Base-by-base conservation (phyloP, 2,113 vertebrate species). In the Petaurus breviceps region DNA sequence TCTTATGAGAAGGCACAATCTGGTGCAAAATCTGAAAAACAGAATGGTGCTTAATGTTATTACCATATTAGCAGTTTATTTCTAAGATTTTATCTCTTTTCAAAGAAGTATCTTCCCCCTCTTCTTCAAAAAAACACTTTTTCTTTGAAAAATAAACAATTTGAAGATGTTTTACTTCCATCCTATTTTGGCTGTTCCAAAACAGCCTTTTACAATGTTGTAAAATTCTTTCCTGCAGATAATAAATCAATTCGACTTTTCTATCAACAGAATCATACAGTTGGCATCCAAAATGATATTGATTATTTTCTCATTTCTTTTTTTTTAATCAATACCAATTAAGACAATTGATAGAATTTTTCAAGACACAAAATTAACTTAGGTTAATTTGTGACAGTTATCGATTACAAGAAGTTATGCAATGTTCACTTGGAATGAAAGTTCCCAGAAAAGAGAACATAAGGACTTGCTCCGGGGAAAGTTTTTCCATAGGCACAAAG, bases 1-100 rank as follows among this genome's bases (percentile, higher is more conserved):
- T 97, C 94, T 99, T 99, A 95, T 99, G 99, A 97, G 99, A 99
- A 37, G 99, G 99, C 92, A 99, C 99, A 95, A 99, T 98, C 3
- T 97, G 68, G 90, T 98, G 98, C 95, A 99, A 99, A 50, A 98
- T 97, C 99, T 99, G 97, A 26, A 95, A 97, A 94, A 91, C 94
- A 96, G 46, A 94, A 49, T 53, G 96, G 61, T 3, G n/a, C 28
- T 50, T 94, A 26, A 94, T 37, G 92, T 68, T 92, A 91, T 91
- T 93, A 92, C 9, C 14, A 93, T 3, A 93, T 11, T n/a, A 8
- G 28, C 90, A 94, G 94, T 22, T 37, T 11, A 93, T 77, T 95
- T 94, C 90, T 93, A 51, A 95, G 89, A 94, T 54, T 90, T 95
- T 52, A 95, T 28, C 11, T 95, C 90, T 50, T 94, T 96, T 90